phyloP scores from a whole-genome alignment of 1,140 invertebrate genomes.

The Adoxophyes honmai region DNA sequence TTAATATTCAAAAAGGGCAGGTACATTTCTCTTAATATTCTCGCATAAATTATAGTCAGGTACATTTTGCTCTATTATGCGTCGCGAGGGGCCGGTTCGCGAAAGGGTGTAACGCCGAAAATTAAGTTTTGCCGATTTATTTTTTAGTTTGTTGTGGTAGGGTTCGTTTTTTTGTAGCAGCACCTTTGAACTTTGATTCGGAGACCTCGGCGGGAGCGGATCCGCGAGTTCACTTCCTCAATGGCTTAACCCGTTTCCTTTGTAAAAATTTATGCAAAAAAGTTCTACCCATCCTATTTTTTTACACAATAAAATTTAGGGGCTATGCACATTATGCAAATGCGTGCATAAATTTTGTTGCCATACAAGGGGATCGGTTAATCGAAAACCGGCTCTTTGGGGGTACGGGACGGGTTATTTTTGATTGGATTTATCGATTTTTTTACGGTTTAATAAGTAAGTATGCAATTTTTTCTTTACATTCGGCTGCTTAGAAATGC shows the following conservation, averaged over 20 bases:
- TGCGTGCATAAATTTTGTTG: slow-evolving; percentile 76
- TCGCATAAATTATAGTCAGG: slow-evolving; percentile 79
- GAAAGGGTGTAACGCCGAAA: slow-evolving; percentile 42
- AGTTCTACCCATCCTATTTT: slow-evolving; percentile 78
- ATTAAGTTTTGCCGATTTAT: slow-evolving; percentile 30
- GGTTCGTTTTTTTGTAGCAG: slow-evolving; percentile 25
- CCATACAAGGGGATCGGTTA: slow-evolving; percentile 28
- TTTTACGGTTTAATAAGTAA: slow-evolving; percentile 51
- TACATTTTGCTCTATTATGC: slow-evolving; percentile 74
- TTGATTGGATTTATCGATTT: slow-evolving; percentile 31
- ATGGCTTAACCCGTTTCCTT: slow-evolving; percentile 75
- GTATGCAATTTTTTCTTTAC: slow-evolving; percentile 66
- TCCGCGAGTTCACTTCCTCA: slow-evolving; percentile 71
- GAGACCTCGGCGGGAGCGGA: slow-evolving; percentile 43
- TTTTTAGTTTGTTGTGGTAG: slow-evolving; percentile 27
- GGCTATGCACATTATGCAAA: slow-evolving; percentile 78
- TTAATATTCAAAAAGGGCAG: slow-evolving; percentile 78
- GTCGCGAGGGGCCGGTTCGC: slow-evolving; percentile 41
- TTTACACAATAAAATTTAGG: slow-evolving; percentile 77
- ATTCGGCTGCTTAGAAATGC: slow-evolving; percentile 46
- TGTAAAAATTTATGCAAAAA: slow-evolving; percentile 78
- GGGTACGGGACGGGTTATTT: slow-evolving; percentile 30
- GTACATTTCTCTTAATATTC: slow-evolving; percentile 77
- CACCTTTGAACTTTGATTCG: slow-evolving; percentile 41
- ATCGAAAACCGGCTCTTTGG: slow-evolving; percentile 25